phyloP scores from a whole-genome alignment of 2,888 invertebrate genomes.

The Scaptodrosophila latifasciaeformis region DNA sequence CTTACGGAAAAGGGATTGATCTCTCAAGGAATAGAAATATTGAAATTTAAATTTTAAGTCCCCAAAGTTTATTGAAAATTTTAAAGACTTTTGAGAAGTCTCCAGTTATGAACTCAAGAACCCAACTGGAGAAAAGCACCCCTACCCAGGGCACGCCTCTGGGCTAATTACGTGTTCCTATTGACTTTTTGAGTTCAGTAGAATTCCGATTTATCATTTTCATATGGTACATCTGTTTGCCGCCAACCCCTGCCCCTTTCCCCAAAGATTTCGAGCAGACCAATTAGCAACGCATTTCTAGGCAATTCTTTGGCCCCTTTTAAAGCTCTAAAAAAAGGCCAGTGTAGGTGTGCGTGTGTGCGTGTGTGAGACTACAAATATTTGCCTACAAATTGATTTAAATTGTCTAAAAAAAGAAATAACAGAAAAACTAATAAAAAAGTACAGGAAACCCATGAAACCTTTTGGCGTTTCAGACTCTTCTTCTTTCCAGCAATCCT shows the following conservation, averaged over 20 bases:
- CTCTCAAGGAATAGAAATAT: too few species aligned
- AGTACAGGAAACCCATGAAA: too few species aligned
- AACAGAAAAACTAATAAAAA: constrained; percentile 49
- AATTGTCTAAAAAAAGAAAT: constrained; percentile 26
- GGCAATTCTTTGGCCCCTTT: constrained; percentile 48
- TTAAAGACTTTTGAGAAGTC: too few species aligned
- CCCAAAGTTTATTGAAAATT: too few species aligned
- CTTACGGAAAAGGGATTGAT: neutral
- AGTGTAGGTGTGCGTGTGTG: too few species aligned
- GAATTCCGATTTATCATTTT: constrained; percentile 58
- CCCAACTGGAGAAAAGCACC: too few species aligned
- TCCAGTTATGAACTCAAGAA: too few species aligned
- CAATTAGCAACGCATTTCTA: constrained; percentile 60
- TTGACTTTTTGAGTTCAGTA: constrained; percentile 12
- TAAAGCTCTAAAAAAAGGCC: neutral
- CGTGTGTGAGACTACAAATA: too few species aligned
- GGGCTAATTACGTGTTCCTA: neutral
- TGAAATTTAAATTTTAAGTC: too few species aligned
- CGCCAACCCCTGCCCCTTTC: constrained; percentile 11
- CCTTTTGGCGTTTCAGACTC: too few species aligned
- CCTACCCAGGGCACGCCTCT: too few species aligned
- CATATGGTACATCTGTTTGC: constrained; percentile 51
- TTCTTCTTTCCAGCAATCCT: too few species aligned
- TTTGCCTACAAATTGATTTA: constrained; percentile 33
- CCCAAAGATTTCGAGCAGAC: constrained; percentile 31